These are phyloP conservation scores for Sciaenops ocellatus DNA, from an alignment of 2,797 vertebrate genomes.

Conservation along the genomic window DNA sequence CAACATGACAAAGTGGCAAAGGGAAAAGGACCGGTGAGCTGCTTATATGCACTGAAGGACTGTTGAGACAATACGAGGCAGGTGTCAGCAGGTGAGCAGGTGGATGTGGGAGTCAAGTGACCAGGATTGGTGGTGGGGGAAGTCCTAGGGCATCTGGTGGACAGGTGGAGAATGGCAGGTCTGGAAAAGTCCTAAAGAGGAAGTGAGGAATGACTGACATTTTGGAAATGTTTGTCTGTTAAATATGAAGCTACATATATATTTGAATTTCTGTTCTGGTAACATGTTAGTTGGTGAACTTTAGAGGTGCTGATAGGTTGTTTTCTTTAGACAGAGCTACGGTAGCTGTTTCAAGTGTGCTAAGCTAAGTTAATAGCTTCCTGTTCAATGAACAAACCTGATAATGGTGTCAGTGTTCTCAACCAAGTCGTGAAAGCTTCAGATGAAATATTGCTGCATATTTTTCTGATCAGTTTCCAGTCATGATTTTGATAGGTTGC, in stretches of 20 bases:
- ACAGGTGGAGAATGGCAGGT: neutral
- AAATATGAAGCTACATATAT: too few relatives aligned
- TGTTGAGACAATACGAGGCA: neutral
- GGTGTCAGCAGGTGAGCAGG: conserved; percentile 1
- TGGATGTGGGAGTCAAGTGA: neutral
- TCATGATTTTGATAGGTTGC: neutral
- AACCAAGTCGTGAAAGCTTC: neutral
- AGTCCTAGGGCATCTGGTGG: neutral
- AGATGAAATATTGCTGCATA: neutral
- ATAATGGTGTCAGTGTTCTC: neutral
- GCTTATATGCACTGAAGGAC: neutral
- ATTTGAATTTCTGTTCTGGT: too few relatives aligned
- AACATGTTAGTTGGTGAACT: neutral
- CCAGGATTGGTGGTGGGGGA: neutral
- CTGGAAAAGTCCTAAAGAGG: neutral
- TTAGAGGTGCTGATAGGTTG: neutral
- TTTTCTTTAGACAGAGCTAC: neutral
- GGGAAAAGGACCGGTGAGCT: neutral
- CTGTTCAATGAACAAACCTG: neutral
- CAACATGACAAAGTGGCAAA: neutral
- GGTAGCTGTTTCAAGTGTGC: neutral
- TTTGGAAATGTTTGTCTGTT: neutral
- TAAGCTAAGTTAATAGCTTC: neutral
- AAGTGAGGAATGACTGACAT: too few relatives aligned
- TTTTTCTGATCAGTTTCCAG: neutral